These are phyloP conservation scores for Actinopyga echinites DNA, from an alignment of 53 echinoderm and acorn worm genomes.

Conservation along the genomic window DNA sequence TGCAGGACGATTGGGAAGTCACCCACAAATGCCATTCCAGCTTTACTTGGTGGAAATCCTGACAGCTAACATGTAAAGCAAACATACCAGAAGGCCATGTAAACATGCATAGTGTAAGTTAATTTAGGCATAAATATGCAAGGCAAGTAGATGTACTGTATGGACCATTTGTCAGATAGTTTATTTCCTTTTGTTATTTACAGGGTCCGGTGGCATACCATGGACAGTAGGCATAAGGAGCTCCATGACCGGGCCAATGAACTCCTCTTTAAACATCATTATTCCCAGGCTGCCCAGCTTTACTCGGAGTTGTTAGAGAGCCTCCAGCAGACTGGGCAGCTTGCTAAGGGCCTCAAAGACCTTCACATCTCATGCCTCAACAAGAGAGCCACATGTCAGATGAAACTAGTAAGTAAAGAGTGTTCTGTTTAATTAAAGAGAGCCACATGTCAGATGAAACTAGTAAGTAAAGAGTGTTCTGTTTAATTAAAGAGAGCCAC, in stretches of 20 bases:
- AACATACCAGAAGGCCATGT: too few relatives aligned
- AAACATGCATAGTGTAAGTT: too few relatives aligned
- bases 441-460: too few relatives aligned
- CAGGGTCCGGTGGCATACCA: conserved; percentile 93
- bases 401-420: conserved; percentile 78
- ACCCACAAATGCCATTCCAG: too few relatives aligned
- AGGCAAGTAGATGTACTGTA: too few relatives aligned
- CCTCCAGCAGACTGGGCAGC: conserved; percentile 50
- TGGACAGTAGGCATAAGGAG: conserved; percentile 98
- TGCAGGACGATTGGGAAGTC: too few relatives aligned
- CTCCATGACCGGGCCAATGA: conserved; percentile 97
- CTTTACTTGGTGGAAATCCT: too few relatives aligned
- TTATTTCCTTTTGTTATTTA: background rate
- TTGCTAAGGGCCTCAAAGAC: conserved; percentile 71
- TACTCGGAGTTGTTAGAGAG: conserved; percentile 86
- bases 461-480: too few relatives aligned
- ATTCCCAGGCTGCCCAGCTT: conserved; percentile 83
- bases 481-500: too few relatives aligned
- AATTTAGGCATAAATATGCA: too few relatives aligned
- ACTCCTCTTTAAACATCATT: conserved; percentile 83
- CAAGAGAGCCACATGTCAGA: conserved; percentile 88
- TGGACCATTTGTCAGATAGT: too few relatives aligned
- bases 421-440: background rate
- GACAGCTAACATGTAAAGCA: too few relatives aligned
- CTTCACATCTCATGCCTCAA: conserved; percentile 87